These are phyloP conservation scores for Mionectes macconnelli DNA, from an alignment of 2,113 vertebrate species.

Conservation along the genomic window DNA sequence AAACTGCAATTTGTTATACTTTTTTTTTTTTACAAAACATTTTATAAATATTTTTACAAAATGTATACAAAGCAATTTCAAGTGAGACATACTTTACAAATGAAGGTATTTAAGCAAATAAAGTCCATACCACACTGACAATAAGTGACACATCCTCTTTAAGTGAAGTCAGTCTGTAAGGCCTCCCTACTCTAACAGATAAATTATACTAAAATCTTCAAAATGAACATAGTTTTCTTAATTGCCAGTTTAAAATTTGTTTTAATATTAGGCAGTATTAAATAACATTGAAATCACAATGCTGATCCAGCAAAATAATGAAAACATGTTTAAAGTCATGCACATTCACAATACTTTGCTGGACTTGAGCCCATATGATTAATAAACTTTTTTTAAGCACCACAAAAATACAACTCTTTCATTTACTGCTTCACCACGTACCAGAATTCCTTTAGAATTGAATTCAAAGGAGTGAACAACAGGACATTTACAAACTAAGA, in stretches of 20 bases:
- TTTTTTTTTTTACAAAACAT: constrained; percentile 85
- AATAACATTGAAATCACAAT: constrained; percentile 77
- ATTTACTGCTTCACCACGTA: constrained; percentile 69
- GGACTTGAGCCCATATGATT: constrained; percentile 67
- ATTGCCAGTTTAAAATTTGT: constrained; percentile 80
- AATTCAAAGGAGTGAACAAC: constrained; percentile 71
- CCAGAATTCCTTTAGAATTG: constrained; percentile 64
- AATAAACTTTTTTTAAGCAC: constrained; percentile 66
- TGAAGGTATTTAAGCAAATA: constrained; percentile 85
- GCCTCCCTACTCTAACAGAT: constrained; percentile 81
- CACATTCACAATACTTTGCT: constrained; percentile 67
- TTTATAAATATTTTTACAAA: constrained; percentile 92
- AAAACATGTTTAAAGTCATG: constrained; percentile 62
- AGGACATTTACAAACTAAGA: constrained; percentile 36
- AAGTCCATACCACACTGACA: constrained; percentile 82
- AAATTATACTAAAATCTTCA: constrained; percentile 75
- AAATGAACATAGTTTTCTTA: constrained; percentile 73
- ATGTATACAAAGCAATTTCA: constrained; percentile 92
- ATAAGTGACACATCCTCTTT: constrained; percentile 79
- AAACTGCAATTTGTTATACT: constrained; percentile 88
- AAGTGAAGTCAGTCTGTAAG: constrained; percentile 82
- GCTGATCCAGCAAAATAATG: constrained; percentile 70
- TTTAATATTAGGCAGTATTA: constrained; percentile 79
- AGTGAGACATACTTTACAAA: constrained; percentile 89
- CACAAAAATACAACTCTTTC: constrained; percentile 68